A percentile compares a stretch with the other conserved stretches of the same genome.
These are phyloP conservation scores for Notodonta dromedarius DNA, from an alignment of 2,888 invertebrate species.

Conservation along the genomic window DNA sequence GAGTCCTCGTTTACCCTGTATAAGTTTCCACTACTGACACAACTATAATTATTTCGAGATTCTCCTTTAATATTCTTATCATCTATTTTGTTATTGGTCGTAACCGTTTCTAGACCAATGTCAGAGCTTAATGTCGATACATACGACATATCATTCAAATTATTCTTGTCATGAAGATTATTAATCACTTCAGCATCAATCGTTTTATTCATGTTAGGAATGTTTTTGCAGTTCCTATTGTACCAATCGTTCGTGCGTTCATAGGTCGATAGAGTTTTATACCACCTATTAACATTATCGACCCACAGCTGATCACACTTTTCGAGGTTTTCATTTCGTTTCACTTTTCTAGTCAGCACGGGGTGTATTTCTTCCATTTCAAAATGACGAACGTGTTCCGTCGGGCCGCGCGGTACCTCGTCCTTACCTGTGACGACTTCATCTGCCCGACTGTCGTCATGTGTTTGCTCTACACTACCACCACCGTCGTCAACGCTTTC, in stretches of 20 bases:
- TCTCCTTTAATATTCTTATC: constrained; percentile 8
- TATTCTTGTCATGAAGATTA: neutral
- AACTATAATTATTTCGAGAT: constrained; percentile 13
- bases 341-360: constrained; percentile 6
- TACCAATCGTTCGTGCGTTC: constrained; percentile 8
- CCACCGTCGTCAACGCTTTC: constrained; percentile 29
- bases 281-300: constrained; percentile 37
- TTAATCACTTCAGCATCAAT: neutral
- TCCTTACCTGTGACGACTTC: constrained; percentile 16
- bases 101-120: neutral
- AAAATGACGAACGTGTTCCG: neutral
- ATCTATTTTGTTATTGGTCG: neutral
- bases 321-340: constrained; percentile 6
- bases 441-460: neutral
- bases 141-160: neutral
- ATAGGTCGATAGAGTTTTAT: constrained; percentile 27
- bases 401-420: constrained; percentile 49
- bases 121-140: neutral
- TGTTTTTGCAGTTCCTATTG: neutral
- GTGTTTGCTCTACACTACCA: constrained; percentile 28
- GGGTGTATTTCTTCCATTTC: constrained; percentile 9
- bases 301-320: constrained; percentile 23
- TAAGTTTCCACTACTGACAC: constrained; percentile 14
- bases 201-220: neutral
- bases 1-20: constrained; percentile 28